Evolutionary conservation across 2,888 invertebrate genomes (phyloP), one percentile per base, ranked within the genome.

Genomic region (Yponomeuta cagnagella): DNA sequence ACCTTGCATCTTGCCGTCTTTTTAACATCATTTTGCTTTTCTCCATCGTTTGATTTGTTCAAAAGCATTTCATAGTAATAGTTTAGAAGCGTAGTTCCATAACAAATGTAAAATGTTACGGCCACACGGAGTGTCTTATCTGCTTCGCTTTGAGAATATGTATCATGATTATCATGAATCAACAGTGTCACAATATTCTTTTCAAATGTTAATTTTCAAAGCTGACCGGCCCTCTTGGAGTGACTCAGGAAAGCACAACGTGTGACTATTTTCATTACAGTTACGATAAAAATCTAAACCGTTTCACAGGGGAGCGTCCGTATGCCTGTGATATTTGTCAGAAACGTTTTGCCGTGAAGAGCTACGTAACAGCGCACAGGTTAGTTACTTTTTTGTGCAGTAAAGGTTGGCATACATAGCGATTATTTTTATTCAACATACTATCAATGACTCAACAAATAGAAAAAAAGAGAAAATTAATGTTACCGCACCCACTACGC

Each of bases 321-420:
- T 96, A 95, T 80, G 94, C 95, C 75, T 96, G 96, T 90, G 95
- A 96, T 88, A 94, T 96, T 78, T 96, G 96, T 86, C 94, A 95
- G 82, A 96, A 96, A 88, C 93, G 95, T 78, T 96, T 96, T 84
- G 95, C 96, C 65, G 96, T 96, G 74, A 96, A 96, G 86, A 96
- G 96, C 81, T 96, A 96, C 80, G 95, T 96, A 72, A 95, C 95
- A 74, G 96, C 96, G 68, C 96, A 96, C 84, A 94, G 94, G 93
- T 93, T 78, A 78, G 73, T 68, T 10, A 15, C 37, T 23, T 15
- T 70, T 23, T 52, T 12, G 30, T 69, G 4, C 12, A 58, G 15
- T 58, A 15, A 8, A 1, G 3, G 52, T 58, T 15, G 12, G 12
- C 52, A 15, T 58, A 15, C 52, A 12, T 43, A 43, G 5, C 43